Base-by-base conservation (phyloP, 2,797 vertebrate species). In the Smutsia temminckii region DNA sequence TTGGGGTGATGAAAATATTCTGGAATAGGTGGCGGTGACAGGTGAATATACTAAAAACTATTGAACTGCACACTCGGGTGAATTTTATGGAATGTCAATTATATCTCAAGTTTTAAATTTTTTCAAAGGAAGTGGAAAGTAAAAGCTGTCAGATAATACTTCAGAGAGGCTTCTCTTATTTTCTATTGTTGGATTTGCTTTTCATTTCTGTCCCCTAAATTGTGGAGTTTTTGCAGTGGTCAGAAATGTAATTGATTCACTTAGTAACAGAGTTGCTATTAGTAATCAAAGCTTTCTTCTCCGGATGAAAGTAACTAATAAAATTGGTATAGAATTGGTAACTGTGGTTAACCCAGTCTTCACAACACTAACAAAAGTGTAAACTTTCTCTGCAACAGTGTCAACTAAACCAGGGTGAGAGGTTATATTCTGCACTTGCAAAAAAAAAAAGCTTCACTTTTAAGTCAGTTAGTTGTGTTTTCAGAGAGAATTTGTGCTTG, bases 391-490 rank as follows among this genome's bases (percentile, higher is more conserved):
- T 74, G 32, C 23, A 84, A 55, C 57, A 18, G 25, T 61, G 20
- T 66, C 57, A 61, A 6, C 14, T 64, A 7, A 46, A 34, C 51
- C 20, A 85, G 46, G 21, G 4, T 49, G 66, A 57, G 16, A 57
- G 34, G 32, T 37, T 63, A 55, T 63, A 27, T 69, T 55, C 34
- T 94, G 29, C 40, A 55, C 61, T 88, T 95, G n/a, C 20, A 55
- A 90, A 13, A 94, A 55, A 89, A 94, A 14, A 23, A 94, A 91
- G 14, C 5, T 64, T 95, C 37, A 53, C 53, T 75, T 95, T 77
- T 37, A 91, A 72, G 69, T 68, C 71, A 80, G n/a, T 69, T 6
- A 55, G 20, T 64, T 95, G 27, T 91, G 21, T 46, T 89, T 95
- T 94, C 46, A 46, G 32, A 86, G 51, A 75, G 63, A 93, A 85